Base-by-base conservation (phyloP, 2,888 invertebrate species). In the Trichogramma evanescens region DNA sequence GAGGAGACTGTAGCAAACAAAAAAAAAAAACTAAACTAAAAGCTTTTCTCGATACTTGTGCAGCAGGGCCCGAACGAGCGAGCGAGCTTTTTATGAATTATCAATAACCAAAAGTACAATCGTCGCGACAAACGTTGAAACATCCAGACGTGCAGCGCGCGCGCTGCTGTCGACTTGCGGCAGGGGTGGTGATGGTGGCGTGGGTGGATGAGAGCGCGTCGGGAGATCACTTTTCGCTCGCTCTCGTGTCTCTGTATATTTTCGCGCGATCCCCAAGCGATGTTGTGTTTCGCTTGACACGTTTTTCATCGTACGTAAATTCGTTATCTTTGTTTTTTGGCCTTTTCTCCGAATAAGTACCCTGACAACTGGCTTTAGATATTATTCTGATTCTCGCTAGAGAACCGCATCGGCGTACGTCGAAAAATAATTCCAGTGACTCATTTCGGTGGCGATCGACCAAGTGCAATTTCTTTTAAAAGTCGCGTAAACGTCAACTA, bases 221-320 rank as follows among this genome's bases (percentile, higher is more conserved):
- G 38, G 48, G 48, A 55, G 39, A 51, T 38, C 40, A 40, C 56
- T 51, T 49, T 51, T 38, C 56, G n/a, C 26, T 52, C 50, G 39
- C 9, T 40, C 39, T 9, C 41, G 26, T 26, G 26, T 26, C 26
- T 26, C 26, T 26, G 26, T 26, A 26, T 26, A 26, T 51, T 49
- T 41, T 38, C 56, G 5, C 41, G 4, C 50, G 56, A 57, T 57
- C 56, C 57, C 58, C 43, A 58, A 54, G 54, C 54, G 58, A 48
- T 44, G 54, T 58, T 44, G 46, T 58, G 58, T 53, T 52, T 46
- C 8, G 48, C 26, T 42, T 56, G 56, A 57, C 56, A 45, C 42
- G 45, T 44, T 26, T 26, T 26, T 26, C 26, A 26, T 26, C 26
- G 26, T 26, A 26, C 26, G 26, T 26, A 26, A 26, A 26, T 26